Percentiles rank a stretch among this genome's conserved stretches.
Evolutionary conservation across 2,888 invertebrate genomes (phyloP).

Genomic region (Carabus problematicus): DNA sequence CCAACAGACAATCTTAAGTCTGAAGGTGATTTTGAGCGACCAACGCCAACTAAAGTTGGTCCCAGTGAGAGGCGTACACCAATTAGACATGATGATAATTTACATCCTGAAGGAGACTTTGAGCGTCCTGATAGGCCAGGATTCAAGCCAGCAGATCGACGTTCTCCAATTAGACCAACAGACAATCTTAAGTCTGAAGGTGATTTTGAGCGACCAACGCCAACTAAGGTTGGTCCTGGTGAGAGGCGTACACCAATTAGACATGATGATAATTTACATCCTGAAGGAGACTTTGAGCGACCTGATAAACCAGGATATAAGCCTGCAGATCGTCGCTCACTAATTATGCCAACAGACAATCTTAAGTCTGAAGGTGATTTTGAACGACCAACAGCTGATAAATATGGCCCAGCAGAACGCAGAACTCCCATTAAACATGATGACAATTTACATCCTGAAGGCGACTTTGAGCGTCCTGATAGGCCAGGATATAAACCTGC

Average conservation of each 20-base stretch:
- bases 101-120: slow-evolving; percentile 64
- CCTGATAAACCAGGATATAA: slow-evolving; percentile 50
- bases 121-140: slow-evolving; percentile 59
- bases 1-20: slow-evolving; percentile 63
- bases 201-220: slow-evolving; percentile 55
- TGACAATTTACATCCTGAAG: slow-evolving; percentile 63
- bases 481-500: slow-evolving; percentile 59
- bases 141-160: slow-evolving; percentile 56
- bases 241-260: slow-evolving; percentile 59
- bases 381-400: slow-evolving; percentile 54
- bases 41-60: slow-evolving; percentile 55
- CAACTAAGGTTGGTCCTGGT: slow-evolving; percentile 57
- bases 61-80: slow-evolving; percentile 63
- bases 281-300: slow-evolving; percentile 64
- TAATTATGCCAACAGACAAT: slow-evolving; percentile 61
- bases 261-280: slow-evolving; percentile 64
- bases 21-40: slow-evolving; percentile 65
- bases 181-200: slow-evolving; percentile 62
- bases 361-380: slow-evolving; percentile 59
- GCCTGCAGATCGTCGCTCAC: slow-evolving; percentile 57
- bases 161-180: slow-evolving; percentile 58
- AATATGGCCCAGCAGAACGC: slow-evolving; percentile 56
- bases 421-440: slow-evolving; percentile 52
- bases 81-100: slow-evolving; percentile 63
- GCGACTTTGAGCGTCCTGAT: slow-evolving; percentile 59